Evolutionary conservation across 2,797 vertebrate genomes (phyloP), one percentile per base, ranked within the genome.

Genomic region (Taenioides sp.): DNA sequence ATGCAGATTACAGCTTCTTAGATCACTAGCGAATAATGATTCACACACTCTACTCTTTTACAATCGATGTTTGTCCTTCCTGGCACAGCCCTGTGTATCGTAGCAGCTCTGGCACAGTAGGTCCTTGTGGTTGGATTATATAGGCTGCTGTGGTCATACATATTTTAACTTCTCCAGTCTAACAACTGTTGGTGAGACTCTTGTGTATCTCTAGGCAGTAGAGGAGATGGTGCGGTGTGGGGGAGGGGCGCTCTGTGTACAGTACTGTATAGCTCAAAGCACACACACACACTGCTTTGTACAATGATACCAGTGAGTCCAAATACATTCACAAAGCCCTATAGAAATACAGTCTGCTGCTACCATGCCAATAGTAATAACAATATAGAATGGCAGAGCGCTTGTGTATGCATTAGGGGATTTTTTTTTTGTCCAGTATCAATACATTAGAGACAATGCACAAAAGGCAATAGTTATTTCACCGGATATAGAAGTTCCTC

Each of bases 141-240:
- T 40, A 63, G 84, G 84, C 84, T 88, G 77, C 76, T 63, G 20
- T 40, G 18, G 61, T 63, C 61, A 37, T 63, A 63, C 34, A 63
- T 63, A 28, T 40, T 63, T 40, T 63, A 63, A 63, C 31, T 63
- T 63, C 10, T 43, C 70, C 79, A 77, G 77, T 86, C 86, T 92
- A 89, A 92, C 92, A 93, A 92, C 89, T 89, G 80, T 52, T 63
- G 78, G 78, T 83, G 83, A 90, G 81, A 85, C 77, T 82, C 72
- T 83, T 67, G 71, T 86, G 85, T 75, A 71, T 88, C 77, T 86
- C 78, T 47, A 72, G 76, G 67, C 79, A 65, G 77, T 78, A 66
- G 77, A 78, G 80, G 75, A 58, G 70, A 70, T 75, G 70, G 69
- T 75, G 79, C 84, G 77, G 65, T 70, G 84, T 50, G 80, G 82